Evolutionary conservation across 2,797 vertebrate genomes (phyloP).

Genomic region (Martes flavigula): DNA sequence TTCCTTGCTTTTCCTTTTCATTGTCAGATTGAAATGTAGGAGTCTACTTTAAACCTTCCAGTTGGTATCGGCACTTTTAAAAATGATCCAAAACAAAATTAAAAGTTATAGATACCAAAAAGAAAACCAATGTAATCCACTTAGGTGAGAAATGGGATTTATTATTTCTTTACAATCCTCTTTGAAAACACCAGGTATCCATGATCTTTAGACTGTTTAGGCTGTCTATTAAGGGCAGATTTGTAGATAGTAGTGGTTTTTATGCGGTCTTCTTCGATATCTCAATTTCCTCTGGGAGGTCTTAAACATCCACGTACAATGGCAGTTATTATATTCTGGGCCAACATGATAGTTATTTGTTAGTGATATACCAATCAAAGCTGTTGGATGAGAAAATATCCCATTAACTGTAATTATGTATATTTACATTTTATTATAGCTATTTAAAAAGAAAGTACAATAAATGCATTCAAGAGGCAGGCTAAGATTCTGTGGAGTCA

Average conservation of each 20-base stretch:
- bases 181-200: neutral
- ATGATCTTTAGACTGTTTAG: neutral
- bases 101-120: neutral
- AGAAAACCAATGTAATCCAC: neutral
- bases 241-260: neutral
- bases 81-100: conserved; percentile 10
- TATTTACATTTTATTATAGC: neutral
- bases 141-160: neutral
- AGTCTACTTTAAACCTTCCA: conserved; percentile 12
- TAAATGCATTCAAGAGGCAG: neutral
- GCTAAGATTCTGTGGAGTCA: neutral
- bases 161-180: neutral
- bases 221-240: neutral
- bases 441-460: neutral
- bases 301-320: neutral
- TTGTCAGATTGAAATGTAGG: neutral
- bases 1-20: conserved; percentile 21
- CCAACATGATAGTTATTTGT: neutral
- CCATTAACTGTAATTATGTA: conserved; percentile 13
- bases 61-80: neutral
- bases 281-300: neutral
- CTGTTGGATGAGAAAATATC: neutral
- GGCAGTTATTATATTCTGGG: neutral
- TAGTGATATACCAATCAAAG: neutral
- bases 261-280: neutral